These are phyloP conservation scores for Acanthornis magna DNA, from an alignment of 2,797 vertebrate species.

Conservation along the genomic window DNA sequence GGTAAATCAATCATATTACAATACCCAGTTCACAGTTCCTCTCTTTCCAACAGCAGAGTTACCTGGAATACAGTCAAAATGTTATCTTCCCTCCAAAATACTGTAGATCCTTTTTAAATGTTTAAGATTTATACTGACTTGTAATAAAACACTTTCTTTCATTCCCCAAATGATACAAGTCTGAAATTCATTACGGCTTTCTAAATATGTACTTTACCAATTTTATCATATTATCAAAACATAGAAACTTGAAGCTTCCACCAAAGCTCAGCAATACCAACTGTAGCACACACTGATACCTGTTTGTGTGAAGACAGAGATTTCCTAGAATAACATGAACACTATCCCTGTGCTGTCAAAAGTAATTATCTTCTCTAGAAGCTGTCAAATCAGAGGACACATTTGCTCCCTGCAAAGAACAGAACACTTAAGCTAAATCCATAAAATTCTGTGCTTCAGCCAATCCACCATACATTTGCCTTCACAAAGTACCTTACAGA, in stretches of 20 bases:
- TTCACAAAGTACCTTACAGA: background rate
- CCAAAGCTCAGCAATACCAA: conserved; percentile 15
- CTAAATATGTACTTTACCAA: conserved; percentile 38
- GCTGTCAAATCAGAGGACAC: conserved; percentile 35
- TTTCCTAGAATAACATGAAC: conserved; percentile 52
- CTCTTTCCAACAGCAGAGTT: background rate
- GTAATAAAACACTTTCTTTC: background rate
- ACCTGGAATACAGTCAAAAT: background rate
- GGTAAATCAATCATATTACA: background rate
- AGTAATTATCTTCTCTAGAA: background rate
- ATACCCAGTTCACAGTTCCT: background rate
- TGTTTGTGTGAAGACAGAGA: conserved; percentile 14
- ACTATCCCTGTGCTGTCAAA: conserved; percentile 30
- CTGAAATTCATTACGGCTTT: conserved; percentile 44
- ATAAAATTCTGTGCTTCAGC: background rate
- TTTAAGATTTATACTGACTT: background rate
- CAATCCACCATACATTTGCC: background rate
- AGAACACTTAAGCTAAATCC: background rate
- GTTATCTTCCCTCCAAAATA: background rate
- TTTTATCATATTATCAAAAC: conserved; percentile 48
- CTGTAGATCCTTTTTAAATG: background rate
- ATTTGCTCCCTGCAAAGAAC: background rate
- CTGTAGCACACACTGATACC: background rate
- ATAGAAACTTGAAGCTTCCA: conserved; percentile 40
- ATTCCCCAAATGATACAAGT: background rate